Base-by-base conservation (phyloP, 2,113 vertebrate genomes). In the Stegastes partitus region DNA sequence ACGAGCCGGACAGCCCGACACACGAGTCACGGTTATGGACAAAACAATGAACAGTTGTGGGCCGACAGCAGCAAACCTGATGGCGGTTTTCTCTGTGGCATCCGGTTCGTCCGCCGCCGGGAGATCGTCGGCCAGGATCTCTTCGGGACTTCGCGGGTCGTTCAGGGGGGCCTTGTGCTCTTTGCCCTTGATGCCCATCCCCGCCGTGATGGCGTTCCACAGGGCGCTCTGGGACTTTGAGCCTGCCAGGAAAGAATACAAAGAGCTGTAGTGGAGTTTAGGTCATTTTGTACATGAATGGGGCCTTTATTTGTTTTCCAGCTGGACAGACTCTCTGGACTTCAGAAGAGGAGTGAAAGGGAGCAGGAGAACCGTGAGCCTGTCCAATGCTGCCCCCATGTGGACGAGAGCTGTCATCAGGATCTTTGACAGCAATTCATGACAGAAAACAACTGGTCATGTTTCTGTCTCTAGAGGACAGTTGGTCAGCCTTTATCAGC, bases 171-270 rank as follows among this genome's bases (percentile, higher is more conserved):
- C 37, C 3, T 88, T 94, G 73, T 94, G 94, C 67, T 94, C 92
- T 81, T 94, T 96, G 77, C 95, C 92, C 78, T 95, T 96, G 54
- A 94, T 94, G 0, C 95, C 96, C 85, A 97, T 95, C 15, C 96
- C 96, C 3, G 96, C 91, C 0, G 97, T 96, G 85, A 96, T 94
- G 70, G 96, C 95, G 64, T 96, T 97, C 96, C 97, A 97, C 74
- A 98, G 83, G 57, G 95, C 96, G 87, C 95, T 99, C 90, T 98
- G 97, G 19, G 97, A 98, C 88, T 98, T 98, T 54, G 97, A 99
- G n/a, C 97, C 98, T 99, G 68, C 8, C 84, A 53, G 7, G 3
- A 54, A 15, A 4, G 61, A 56, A 57, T n/a, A 31, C 1, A 63
- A 10, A 16, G 45, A 44, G 14, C 14, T 2, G 49, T 4, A 18